Evolutionary conservation across 2,797 vertebrate species (phyloP).

Genomic region (Pristis pectinata): DNA sequence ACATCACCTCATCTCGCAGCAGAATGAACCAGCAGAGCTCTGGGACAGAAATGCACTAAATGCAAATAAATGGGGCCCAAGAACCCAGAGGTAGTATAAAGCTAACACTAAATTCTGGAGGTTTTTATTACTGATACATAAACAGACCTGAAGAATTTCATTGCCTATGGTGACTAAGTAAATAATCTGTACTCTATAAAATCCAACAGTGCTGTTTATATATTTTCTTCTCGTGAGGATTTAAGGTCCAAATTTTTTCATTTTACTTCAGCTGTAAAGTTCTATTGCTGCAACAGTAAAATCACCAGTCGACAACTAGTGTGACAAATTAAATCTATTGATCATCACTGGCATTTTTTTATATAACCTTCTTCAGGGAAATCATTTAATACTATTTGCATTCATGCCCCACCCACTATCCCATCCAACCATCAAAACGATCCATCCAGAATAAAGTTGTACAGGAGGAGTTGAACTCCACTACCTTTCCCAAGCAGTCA

Average conservation of each 20-base stretch:
- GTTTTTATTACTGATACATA: conserved; percentile 28
- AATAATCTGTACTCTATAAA: conserved; percentile 35
- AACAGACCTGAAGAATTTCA: conserved; percentile 31
- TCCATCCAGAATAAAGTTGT: background rate
- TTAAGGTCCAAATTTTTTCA: conserved; percentile 9
- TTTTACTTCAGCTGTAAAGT: background rate
- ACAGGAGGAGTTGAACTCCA: background rate
- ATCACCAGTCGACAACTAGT: background rate
- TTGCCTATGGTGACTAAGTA: conserved; percentile 17
- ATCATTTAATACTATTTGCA: background rate
- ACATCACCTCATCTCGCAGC: background rate
- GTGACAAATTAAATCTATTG: background rate
- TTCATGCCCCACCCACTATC: background rate
- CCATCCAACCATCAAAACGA: background rate
- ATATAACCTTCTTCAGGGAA: background rate
- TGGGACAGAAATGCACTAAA: conserved; percentile 16
- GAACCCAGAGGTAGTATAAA: conserved; percentile 7
- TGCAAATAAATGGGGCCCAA: conserved; percentile 2
- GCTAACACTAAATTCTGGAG: background rate
- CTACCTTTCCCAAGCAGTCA: background rate
- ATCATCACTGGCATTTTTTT: background rate
- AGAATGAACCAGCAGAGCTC: background rate
- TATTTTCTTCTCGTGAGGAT: background rate
- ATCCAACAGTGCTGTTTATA: background rate
- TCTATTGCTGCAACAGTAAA: background rate